Evolutionary conservation across 2,797 vertebrate genomes (phyloP).

Genomic region (Darevskia mixta): DNA sequence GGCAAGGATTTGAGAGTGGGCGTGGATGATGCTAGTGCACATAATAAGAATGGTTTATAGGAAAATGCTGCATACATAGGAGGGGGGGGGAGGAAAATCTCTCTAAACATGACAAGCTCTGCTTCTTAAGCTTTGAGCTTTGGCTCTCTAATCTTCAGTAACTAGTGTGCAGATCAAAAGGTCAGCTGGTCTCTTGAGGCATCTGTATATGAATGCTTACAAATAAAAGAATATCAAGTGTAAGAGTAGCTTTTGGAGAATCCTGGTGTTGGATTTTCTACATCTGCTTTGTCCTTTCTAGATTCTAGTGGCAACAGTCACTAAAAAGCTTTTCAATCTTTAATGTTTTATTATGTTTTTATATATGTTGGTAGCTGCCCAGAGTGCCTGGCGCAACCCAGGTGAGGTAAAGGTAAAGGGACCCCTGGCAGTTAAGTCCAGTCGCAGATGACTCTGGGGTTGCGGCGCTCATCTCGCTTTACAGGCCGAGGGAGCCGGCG

Average conservation of each 20-base stretch:
- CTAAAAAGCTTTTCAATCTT: no score
- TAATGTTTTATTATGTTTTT: no score
- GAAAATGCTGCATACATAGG: conserved; percentile 9
- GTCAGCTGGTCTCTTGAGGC: conserved; percentile 38
- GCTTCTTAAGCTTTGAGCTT: conserved; percentile 43
- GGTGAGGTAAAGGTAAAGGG: no score
- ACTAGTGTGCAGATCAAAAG: conserved; percentile 56
- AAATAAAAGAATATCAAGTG: neutral
- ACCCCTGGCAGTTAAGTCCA: no score
- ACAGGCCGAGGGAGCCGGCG: no score
- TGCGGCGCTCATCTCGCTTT: no score
- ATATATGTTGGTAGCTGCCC: no score
- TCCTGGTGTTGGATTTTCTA: conserved; percentile 13
- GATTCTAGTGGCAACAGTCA: neutral
- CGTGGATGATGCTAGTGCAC: conserved; percentile 2
- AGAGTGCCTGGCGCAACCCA: no score
- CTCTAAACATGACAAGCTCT: conserved; percentile 35
- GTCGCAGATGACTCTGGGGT: no score
- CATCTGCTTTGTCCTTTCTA: neutral
- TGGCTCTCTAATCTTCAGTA: conserved; percentile 55
- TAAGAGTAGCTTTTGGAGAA: neutral
- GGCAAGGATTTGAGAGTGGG: neutral
- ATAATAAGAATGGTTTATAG: conserved; percentile 13
- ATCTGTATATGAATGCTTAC: conserved; percentile 27
- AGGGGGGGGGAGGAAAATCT: conserved; percentile 24